Percentiles rank a stretch among this genome's conserved stretches.
phyloP scores from a whole-genome alignment of 2,113 vertebrate genomes.

The Neogobius melanostomus region DNA sequence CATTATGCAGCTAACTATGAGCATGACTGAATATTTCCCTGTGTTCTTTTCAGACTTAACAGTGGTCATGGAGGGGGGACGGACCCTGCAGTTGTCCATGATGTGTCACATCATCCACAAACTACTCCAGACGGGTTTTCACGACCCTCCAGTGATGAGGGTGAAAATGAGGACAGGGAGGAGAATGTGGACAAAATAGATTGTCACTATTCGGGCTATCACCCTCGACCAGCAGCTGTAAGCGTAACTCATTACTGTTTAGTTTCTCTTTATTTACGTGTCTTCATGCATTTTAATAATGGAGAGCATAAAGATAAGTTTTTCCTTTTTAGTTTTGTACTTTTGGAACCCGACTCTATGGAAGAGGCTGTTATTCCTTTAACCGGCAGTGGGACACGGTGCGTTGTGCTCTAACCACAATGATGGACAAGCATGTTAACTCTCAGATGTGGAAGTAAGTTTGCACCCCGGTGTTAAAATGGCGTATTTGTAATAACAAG shows the following conservation, averaged over 20 bases:
- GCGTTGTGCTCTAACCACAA: slow-evolving; percentile 88
- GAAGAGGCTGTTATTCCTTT: slow-evolving; percentile 91
- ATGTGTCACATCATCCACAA: slow-evolving; percentile 84
- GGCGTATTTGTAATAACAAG: not conserved
- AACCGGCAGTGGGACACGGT: slow-evolving; percentile 93
- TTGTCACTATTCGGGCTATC: slow-evolving; percentile 98
- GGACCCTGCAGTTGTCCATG: slow-evolving; percentile 83
- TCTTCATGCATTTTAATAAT: not conserved
- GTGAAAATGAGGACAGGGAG: slow-evolving; percentile 95
- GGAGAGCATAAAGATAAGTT: not conserved
- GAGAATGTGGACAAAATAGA: slow-evolving; percentile 95
- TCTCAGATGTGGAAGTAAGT: slow-evolving; percentile 98
- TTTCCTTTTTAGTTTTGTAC: slow-evolving; percentile 86
- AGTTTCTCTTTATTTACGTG: not conserved
- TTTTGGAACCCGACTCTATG: slow-evolving; percentile 94
- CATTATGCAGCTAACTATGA: no score
- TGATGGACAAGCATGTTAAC: slow-evolving; percentile 98
- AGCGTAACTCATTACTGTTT: slow-evolving; percentile 47
- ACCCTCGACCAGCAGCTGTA: slow-evolving; percentile 97
- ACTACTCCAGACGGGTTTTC: slow-evolving; percentile 83
- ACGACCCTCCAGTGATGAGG: slow-evolving; percentile 95
- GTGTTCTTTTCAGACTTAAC: slow-evolving; percentile 79
- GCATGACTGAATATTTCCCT: not conserved
- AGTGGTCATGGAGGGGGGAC: slow-evolving; percentile 84
- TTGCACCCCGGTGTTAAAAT: not conserved